phyloP scores from a whole-genome alignment of 1,140 invertebrate species.

The Drosophila pseudoananassae region DNA sequence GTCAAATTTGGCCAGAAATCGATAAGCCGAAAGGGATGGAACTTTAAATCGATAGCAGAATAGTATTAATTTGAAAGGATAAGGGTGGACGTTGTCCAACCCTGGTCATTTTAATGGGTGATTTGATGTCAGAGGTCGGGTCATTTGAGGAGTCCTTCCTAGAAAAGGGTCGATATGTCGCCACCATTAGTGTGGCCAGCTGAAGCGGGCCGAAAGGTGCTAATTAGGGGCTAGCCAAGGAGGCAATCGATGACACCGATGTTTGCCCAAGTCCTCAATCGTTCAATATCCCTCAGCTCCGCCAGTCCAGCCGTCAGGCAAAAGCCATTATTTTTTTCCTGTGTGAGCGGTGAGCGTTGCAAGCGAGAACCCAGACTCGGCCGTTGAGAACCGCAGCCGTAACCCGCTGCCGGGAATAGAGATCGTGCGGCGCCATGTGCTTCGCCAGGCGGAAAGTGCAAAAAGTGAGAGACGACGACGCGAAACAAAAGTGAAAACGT shows the following conservation, averaged over 20 bases:
- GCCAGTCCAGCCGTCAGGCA: background rate
- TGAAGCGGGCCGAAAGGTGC: no score
- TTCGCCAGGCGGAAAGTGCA: slow-evolving; percentile 30
- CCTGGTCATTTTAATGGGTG: no score
- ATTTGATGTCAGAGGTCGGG: no score
- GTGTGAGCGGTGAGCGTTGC: background rate
- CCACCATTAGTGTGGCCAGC: no score
- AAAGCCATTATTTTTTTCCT: background rate
- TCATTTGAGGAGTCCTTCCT: no score
- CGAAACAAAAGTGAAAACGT: slow-evolving; percentile 80
- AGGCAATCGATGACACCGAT: background rate
- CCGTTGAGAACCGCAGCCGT: background rate
- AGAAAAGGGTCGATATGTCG: no score
- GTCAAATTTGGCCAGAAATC: no score
- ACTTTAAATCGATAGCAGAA: no score
- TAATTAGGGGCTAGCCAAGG: no score
- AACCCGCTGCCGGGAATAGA: slow-evolving; percentile 7
- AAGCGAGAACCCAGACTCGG: background rate
- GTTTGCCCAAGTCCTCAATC: background rate
- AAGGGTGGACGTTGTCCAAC: no score
- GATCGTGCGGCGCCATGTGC: slow-evolving; percentile 30
- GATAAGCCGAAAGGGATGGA: no score
- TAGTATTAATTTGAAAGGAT: no score
- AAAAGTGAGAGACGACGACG: slow-evolving; percentile 32
- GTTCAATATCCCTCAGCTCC: background rate